Evolutionary conservation across 1,140 invertebrate genomes (phyloP).

Genomic region (Diorhabda sublineata): DNA sequence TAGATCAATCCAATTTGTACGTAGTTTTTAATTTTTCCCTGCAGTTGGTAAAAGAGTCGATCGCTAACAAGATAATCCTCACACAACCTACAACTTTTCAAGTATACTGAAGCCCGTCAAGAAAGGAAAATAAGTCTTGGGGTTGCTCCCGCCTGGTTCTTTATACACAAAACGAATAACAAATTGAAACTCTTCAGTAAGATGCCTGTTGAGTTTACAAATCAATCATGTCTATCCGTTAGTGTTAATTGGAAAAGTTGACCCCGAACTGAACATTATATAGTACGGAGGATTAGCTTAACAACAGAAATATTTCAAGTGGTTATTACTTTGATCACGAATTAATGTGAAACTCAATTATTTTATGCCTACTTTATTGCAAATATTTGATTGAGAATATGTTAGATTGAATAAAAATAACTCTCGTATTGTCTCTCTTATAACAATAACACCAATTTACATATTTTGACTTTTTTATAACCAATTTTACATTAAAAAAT

Average conservation of each 20-base stretch:
- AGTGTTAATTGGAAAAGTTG: conserved; percentile 39
- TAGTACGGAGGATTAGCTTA: background rate
- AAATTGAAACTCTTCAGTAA: background rate
- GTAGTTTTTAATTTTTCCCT: too few relatives aligned
- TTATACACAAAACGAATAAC: background rate
- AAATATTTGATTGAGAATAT: too few relatives aligned
- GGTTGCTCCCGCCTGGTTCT: background rate
- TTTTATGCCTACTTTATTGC: too few relatives aligned
- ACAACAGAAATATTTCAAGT: too few relatives aligned
- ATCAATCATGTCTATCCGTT: conserved; percentile 36
- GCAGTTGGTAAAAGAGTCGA: background rate
- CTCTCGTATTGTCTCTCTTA: too few relatives aligned
- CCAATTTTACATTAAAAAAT: too few relatives aligned
- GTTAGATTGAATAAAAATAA: too few relatives aligned
- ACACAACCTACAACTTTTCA: background rate
- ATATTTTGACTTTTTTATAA: too few relatives aligned
- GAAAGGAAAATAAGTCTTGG: background rate
- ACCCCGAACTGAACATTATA: conserved; percentile 19
- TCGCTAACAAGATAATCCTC: background rate
- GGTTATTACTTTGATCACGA: too few relatives aligned
- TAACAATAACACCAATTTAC: too few relatives aligned
- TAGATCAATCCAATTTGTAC: too few relatives aligned
- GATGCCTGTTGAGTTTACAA: conserved; percentile 30
- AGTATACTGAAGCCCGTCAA: background rate
- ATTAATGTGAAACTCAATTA: too few relatives aligned